phyloP scores from a whole-genome alignment of 2,797 vertebrate genomes.

The Catamblyrhynchus diadema region DNA sequence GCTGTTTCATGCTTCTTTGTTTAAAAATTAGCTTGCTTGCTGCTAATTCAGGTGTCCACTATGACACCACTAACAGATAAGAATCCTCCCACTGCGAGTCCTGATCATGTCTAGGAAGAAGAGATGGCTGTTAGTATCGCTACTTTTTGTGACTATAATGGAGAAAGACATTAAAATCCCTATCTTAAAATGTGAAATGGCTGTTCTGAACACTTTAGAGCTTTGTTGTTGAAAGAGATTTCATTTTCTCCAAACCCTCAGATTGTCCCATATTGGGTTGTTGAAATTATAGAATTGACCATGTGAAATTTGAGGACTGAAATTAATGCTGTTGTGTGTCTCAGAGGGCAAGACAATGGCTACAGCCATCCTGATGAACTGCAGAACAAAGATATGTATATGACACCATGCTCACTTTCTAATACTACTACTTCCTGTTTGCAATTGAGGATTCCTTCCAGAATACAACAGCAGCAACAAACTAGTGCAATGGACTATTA shows the following conservation, averaged over 20 bases:
- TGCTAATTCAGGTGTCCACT: neutral
- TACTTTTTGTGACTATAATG: neutral
- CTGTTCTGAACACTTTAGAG: neutral
- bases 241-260: neutral
- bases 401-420: neutral
- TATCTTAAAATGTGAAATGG: neutral
- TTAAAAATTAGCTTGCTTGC: neutral
- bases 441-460: neutral
- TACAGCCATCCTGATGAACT: neutral
- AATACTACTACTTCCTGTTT: neutral
- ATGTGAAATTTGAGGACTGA: neutral
- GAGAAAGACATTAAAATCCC: neutral
- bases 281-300: neutral
- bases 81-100: neutral
- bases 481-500: neutral
- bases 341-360: neutral
- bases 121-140: neutral
- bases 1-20: neutral
- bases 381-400: neutral
- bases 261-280: neutral
- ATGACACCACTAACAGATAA: neutral
- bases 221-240: neutral
- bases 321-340: neutral
- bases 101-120: neutral
- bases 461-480: neutral